A percentile compares a stretch with the other conserved stretches of the same genome.
These are phyloP conservation scores for Atta texana DNA, from an alignment of 1,140 invertebrate genomes.

Conservation along the genomic window DNA sequence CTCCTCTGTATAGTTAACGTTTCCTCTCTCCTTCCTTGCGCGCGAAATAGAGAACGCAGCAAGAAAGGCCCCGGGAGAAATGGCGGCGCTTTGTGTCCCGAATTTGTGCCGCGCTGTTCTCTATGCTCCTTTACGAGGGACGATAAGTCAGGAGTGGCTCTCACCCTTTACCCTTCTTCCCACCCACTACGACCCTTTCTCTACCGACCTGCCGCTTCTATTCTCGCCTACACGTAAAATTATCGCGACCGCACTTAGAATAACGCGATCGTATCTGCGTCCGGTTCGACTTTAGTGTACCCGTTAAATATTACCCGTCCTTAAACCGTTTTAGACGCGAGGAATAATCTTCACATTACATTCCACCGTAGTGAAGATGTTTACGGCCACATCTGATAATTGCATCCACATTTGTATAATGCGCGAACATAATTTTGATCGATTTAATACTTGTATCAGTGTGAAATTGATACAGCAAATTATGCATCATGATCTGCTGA, in stretches of 20 bases:
- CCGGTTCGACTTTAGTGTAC: slow-evolving; percentile 53
- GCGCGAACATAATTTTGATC: slow-evolving; percentile 3
- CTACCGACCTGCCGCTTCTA: slow-evolving; percentile 36
- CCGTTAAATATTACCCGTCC: slow-evolving; percentile 57
- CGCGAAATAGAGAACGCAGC: slow-evolving; percentile 68
- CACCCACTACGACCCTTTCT: slow-evolving; percentile 22
- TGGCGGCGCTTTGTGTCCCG: slow-evolving; percentile 80
- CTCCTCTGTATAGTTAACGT: slow-evolving; percentile 62
- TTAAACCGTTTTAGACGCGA: slow-evolving; percentile 33
- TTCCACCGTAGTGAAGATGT: slow-evolving; percentile 39
- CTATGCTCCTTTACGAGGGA: slow-evolving; percentile 77
- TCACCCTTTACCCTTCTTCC: neutral
- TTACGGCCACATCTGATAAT: slow-evolving; percentile 47
- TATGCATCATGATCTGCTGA: neutral
- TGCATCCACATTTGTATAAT: neutral
- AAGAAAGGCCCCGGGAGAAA: slow-evolving; percentile 80
- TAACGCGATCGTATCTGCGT: slow-evolving; percentile 59
- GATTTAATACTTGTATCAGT: neutral
- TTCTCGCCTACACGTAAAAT: slow-evolving; percentile 58
- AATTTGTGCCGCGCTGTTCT: slow-evolving; percentile 80
- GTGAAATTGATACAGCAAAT: neutral
- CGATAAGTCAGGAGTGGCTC: slow-evolving; percentile 78
- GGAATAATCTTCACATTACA: slow-evolving; percentile 18
- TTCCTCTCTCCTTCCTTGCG: slow-evolving; percentile 18
- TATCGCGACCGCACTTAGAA: slow-evolving; percentile 62